phyloP scores from a whole-genome alignment of 2,113 vertebrate species.

The Cettia cetti region DNA sequence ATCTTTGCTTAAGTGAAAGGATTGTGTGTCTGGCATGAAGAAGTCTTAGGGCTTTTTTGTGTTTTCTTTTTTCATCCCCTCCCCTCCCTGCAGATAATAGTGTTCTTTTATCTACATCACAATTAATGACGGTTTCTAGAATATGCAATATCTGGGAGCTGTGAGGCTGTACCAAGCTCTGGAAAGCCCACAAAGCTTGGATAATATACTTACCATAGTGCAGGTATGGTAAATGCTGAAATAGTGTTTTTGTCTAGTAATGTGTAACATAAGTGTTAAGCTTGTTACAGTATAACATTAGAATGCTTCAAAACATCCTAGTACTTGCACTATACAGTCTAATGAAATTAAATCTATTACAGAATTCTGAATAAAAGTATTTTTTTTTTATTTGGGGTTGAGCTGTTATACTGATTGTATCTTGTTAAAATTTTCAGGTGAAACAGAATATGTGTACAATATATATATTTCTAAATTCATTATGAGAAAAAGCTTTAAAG shows the following conservation, averaged over 20 bases:
- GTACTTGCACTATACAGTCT: not conserved
- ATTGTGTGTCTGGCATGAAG: not conserved
- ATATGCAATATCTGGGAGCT: not conserved
- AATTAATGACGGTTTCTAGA: not conserved
- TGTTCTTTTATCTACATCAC: not conserved
- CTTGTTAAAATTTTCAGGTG: not conserved
- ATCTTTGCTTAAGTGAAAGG: not conserved
- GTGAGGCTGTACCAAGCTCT: not conserved
- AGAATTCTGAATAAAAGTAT: not conserved
- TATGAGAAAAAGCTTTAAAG: not conserved
- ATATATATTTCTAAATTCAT: not conserved
- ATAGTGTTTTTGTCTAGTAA: not conserved
- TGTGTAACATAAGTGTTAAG: not conserved
- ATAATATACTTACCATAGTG: not conserved
- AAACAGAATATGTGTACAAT: not conserved
- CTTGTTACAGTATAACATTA: not conserved
- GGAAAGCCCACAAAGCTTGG: not conserved
- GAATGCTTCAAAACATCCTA: not conserved
- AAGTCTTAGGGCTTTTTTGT: not conserved
- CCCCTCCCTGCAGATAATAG: accelerated
- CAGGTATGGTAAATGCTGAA: not conserved
- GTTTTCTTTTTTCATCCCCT: accelerated
- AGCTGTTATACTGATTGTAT: not conserved
- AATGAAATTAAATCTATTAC: not conserved
- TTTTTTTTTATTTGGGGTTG: not conserved